Conservation (phyloP, 2,888 invertebrate species). For the Orthonychiurus folsomi region DNA sequence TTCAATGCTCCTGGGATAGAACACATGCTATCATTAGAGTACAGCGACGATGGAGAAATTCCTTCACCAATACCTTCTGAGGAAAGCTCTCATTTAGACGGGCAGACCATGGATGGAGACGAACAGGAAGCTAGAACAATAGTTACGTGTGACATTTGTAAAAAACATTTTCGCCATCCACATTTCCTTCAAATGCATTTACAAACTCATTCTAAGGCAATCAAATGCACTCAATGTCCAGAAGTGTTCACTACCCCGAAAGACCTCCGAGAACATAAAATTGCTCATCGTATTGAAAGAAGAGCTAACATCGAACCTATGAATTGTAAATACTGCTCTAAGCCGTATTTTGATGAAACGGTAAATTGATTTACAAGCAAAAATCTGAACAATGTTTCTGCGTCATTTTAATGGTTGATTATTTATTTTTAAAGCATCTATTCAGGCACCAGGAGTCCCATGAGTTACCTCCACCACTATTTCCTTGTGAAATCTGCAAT, state of each 20-base stretch:
- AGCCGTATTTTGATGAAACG: slow-evolving; percentile 5
- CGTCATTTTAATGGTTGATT: background rate
- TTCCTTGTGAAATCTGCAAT: background rate
- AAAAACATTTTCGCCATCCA: slow-evolving; percentile 5
- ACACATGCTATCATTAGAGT: background rate
- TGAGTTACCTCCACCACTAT: background rate
- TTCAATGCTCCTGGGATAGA: background rate
- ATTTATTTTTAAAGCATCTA: background rate
- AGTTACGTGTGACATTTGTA: background rate
- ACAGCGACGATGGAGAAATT: background rate
- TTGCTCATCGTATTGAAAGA: background rate
- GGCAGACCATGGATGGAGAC: background rate
- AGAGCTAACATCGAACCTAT: slow-evolving; percentile 6
- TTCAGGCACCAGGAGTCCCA: slow-evolving; percentile 7
- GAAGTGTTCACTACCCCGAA: background rate
- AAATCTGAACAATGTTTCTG: background rate
- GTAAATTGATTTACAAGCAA: background rate
- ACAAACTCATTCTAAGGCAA: slow-evolving; percentile 1
- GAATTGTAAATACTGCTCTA: slow-evolving; percentile 9
- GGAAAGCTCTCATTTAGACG: background rate
- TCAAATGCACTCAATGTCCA: slow-evolving; percentile 3
- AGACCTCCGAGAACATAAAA: slow-evolving; percentile 7
- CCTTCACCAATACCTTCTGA: background rate
- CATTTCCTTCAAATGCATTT: slow-evolving; percentile 1
- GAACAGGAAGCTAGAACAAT: background rate